These are phyloP conservation scores for Lomographa bimaculata DNA, from an alignment of 2,888 invertebrate genomes.

Conservation along the genomic window DNA sequence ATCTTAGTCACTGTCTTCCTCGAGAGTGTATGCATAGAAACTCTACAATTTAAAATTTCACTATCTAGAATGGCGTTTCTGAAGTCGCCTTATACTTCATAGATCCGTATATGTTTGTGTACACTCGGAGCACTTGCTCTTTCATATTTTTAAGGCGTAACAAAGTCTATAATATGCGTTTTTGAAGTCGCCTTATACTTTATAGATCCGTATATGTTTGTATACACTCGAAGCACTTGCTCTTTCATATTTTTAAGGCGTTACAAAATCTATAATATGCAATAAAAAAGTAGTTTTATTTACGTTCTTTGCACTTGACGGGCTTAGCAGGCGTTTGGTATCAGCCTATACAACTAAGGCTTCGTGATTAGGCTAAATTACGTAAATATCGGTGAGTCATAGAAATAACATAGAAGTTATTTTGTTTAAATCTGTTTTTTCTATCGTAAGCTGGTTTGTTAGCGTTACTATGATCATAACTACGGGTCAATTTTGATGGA, in stretches of 20 bases:
- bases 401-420: too few species aligned
- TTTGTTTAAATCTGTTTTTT: too few species aligned
- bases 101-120: not conserved
- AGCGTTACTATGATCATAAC: too few species aligned
- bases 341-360: slow-evolving; percentile 1
- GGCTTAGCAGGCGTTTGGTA: not conserved
- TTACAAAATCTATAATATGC: too few species aligned
- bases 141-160: not conserved
- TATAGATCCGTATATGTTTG: not conserved
- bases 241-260: not conserved
- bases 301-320: not conserved
- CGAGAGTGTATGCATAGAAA: too few species aligned
- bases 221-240: not conserved
- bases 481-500: too few species aligned
- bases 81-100: not conserved
- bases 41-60: slow-evolving; percentile 1
- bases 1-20: too few species aligned
- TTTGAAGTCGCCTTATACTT: not conserved
- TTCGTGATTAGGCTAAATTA: slow-evolving; percentile 11
- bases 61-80: too few species aligned
- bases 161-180: too few species aligned
- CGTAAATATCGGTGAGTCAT: not conserved
- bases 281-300: too few species aligned
- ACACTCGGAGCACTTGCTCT: not conserved
- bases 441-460: too few species aligned